These are phyloP conservation scores for Acrobasis suavella DNA, from an alignment of 2,888 invertebrate genomes.

Conservation along the genomic window DNA sequence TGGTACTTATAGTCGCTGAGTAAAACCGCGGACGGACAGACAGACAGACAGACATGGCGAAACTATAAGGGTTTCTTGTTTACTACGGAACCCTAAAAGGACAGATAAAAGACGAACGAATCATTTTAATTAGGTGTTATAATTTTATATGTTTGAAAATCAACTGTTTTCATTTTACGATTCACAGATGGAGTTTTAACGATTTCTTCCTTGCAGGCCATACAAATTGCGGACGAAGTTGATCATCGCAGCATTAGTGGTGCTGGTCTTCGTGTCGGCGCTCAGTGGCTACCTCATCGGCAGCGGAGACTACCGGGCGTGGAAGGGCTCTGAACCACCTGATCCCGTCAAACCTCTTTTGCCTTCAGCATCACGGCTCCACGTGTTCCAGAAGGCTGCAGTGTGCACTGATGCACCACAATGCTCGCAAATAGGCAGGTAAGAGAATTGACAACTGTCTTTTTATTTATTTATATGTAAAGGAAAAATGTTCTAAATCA, in stretches of 20 bases:
- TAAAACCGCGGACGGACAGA: too few species aligned
- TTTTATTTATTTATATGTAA: too few species aligned
- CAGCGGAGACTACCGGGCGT: constrained; percentile 47
- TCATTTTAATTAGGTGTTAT: too few species aligned
- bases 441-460: constrained; percentile 40
- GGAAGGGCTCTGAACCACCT: constrained; percentile 75
- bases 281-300: constrained; percentile 61
- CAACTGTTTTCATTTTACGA: neutral
- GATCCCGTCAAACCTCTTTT: constrained; percentile 85
- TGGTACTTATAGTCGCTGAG: too few species aligned
- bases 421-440: constrained; percentile 92
- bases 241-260: constrained; percentile 48
- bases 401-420: constrained; percentile 89
- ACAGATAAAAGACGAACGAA: too few species aligned
- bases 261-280: constrained; percentile 59
- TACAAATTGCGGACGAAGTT: constrained; percentile 59
- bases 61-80: too few species aligned
- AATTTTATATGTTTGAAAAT: too few species aligned
- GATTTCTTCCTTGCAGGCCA: constrained; percentile 52
- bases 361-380: constrained; percentile 86
- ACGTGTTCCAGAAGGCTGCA: constrained; percentile 85
- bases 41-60: too few species aligned
- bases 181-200: neutral
- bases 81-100: too few species aligned
- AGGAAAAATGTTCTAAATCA: too few species aligned